These are phyloP conservation scores for Zaprionus davidi DNA, from an alignment of 1,140 invertebrate genomes.

Conservation along the genomic window DNA sequence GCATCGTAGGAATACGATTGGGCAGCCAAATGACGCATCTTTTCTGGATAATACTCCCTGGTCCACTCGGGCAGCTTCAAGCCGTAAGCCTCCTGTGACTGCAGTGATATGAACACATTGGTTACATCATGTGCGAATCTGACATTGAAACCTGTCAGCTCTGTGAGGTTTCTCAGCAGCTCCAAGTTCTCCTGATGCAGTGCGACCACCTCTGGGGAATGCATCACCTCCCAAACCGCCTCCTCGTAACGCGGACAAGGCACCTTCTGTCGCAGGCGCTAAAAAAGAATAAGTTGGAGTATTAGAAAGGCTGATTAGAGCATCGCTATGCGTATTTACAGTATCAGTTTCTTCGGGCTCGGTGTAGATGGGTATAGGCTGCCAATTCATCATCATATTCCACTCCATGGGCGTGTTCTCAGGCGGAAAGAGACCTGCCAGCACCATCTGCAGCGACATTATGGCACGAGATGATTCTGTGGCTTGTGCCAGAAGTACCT, in stretches of 20 bases:
- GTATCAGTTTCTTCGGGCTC: slow-evolving; percentile 86
- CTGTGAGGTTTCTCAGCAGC: slow-evolving; percentile 85
- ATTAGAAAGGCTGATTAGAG: not conserved
- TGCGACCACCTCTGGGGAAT: slow-evolving; percentile 84
- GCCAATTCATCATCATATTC: slow-evolving; percentile 88
- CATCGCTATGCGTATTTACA: slow-evolving; percentile 27
- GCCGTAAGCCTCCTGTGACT: slow-evolving; percentile 86
- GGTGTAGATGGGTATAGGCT: slow-evolving; percentile 90
- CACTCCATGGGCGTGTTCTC: slow-evolving; percentile 86
- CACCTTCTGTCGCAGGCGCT: slow-evolving; percentile 85
- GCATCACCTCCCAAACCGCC: slow-evolving; percentile 85
- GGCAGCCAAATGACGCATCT: slow-evolving; percentile 85
- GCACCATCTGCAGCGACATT: slow-evolving; percentile 89
- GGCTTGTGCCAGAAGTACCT: slow-evolving; percentile 87
- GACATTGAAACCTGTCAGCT: slow-evolving; percentile 86
- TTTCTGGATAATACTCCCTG: slow-evolving; percentile 86
- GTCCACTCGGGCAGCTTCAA: slow-evolving; percentile 87
- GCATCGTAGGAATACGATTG: slow-evolving; percentile 86
- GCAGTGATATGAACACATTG: slow-evolving; percentile 87
- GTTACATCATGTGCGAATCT: slow-evolving; percentile 86
- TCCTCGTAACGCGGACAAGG: slow-evolving; percentile 86
- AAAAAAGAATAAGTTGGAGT: not conserved
- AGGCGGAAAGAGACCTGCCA: slow-evolving; percentile 90
- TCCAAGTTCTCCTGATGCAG: slow-evolving; percentile 84
- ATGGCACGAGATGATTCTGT: slow-evolving; percentile 90